Evolutionary conservation across 2,888 invertebrate species (phyloP), one percentile per base, ranked within the genome.

Genomic region (Amphipyra berbera): DNA sequence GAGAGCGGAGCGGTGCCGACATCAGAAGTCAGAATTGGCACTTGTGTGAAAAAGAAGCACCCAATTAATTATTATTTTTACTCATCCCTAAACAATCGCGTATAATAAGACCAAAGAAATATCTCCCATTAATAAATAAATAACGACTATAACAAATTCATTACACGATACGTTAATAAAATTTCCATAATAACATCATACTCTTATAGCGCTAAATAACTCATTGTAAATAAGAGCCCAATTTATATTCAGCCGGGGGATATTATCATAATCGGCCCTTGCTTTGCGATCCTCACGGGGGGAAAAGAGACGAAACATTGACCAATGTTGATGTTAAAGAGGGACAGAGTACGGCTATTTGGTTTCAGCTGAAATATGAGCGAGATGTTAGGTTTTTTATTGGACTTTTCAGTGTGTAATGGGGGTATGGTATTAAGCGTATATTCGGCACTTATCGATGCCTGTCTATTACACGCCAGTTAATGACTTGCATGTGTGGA

Each of bases 211-310:
- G 87, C 88, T 91, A 89, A 90, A 92, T 90, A 92, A 89, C 88
- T 93, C 92, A 87, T 89, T 88, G 90, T 90, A 93, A 91, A 92
- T 92, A 92, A 93, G 86, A 84, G 84, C 87, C 92, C 91, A 89
- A 93, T 93, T 93, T 89, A 88, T 94, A 94, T 93, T 92, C 93
- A 86, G 83, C 79, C 77, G 80, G 83, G 76, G 81, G 83, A 70
- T 79, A 92, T 92, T 92, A 91, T 89, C 90, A 92, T 92, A 92
- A 90, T 90, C 89, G 88, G 82, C 77, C 74, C 79, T 76, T 74
- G 61, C 69, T 61, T 54, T 79, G 80, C 78, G 67, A 76, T 70
- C 57, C 74, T 70, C 67, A 60, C 68, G 45, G 57, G 70, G 35
- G 56, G 44, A 77, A 86, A 52, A 62, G 82, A 63, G 86, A 86